Percentiles rank a stretch among this genome's conserved stretches.
Evolutionary conservation across 2,113 vertebrate species (phyloP).

Genomic region (Calyptomena viridis): DNA sequence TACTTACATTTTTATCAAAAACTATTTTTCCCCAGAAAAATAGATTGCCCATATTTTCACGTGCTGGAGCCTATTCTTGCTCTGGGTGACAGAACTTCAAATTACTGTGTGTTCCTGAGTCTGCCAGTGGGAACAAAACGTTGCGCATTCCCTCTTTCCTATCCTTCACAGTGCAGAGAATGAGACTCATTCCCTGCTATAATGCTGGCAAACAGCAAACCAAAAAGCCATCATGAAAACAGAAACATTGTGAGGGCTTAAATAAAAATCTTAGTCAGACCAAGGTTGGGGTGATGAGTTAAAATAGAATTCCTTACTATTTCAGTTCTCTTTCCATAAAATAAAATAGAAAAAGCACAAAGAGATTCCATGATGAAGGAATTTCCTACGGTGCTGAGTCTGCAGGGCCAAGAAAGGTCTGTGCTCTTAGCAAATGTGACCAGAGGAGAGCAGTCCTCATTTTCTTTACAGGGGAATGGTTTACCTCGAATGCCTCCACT

Average conservation of each 20-base stretch:
- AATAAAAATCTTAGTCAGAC: constrained; percentile 26
- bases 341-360: not conserved
- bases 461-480: not conserved
- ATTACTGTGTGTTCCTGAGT: not conserved
- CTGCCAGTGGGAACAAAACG: not conserved
- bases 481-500: not conserved
- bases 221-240: not conserved
- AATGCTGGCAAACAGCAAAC: not conserved
- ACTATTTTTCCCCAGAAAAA: not conserved
- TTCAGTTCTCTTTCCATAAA: not conserved
- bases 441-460: not conserved
- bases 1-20: not conserved
- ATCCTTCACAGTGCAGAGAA: not conserved
- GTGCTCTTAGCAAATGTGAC: not conserved
- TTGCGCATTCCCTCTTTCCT: not conserved
- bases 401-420: not conserved
- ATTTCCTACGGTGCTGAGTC: not conserved
- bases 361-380: not conserved
- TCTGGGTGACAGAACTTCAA: constrained; percentile 1
- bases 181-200: not conserved
- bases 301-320: constrained; percentile 11
- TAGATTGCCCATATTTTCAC: not conserved
- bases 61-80: not conserved
- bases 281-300: not conserved
- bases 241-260: constrained; percentile 4